Conservation (phyloP, 2,113 vertebrate genomes). For the Propithecus coquereli region DNA sequence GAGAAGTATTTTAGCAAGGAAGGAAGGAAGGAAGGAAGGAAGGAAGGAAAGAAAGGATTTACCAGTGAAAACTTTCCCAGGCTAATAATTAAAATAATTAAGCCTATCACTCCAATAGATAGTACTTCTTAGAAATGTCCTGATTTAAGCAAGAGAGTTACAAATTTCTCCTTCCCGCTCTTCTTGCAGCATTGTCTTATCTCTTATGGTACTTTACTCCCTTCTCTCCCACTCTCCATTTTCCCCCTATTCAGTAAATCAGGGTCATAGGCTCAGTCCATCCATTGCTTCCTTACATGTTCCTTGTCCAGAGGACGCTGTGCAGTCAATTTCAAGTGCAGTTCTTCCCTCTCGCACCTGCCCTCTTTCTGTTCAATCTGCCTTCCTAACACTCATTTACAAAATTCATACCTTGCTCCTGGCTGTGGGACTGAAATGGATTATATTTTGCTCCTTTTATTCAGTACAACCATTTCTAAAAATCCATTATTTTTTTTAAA, state of each 20-base stretch:
- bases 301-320: background rate
- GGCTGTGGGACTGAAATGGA: background rate
- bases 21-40: background rate
- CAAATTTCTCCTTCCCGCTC: background rate
- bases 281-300: background rate
- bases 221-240: background rate
- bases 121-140: background rate
- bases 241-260: background rate
- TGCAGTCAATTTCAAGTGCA: background rate
- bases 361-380: background rate
- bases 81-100: slow-evolving; percentile 30
- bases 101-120: background rate
- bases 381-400: background rate
- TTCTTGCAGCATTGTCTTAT: background rate
- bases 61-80: background rate
- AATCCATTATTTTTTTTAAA: background rate
- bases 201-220: background rate
- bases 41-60: background rate
- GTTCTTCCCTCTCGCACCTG: background rate
- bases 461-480: slow-evolving; percentile 1
- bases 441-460: background rate
- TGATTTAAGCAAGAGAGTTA: background rate
- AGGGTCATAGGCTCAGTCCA: background rate
- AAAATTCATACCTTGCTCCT: background rate
- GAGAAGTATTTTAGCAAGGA: background rate